Evolutionary conservation across 2,113 vertebrate species (phyloP), one percentile per base, ranked within the genome.

Genomic region (Chlamydotis undulata): DNA sequence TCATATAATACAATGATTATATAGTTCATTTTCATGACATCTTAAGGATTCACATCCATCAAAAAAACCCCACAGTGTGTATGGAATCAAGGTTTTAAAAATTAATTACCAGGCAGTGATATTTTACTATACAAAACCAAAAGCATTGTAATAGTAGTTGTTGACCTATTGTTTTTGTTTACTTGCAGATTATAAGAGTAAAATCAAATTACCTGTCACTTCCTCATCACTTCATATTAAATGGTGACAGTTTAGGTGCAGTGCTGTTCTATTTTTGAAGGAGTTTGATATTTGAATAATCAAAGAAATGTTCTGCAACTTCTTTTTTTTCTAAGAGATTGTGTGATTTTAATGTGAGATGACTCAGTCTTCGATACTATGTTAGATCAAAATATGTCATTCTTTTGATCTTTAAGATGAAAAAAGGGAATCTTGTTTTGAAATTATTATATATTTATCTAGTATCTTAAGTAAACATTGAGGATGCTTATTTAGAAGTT

Each of bases 251-350:
- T 60, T 93, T 73, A 83, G 78, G 45, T 93, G 35, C 49, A 35
- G 28, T 50, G 24, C 43, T 87, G 53, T 69, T 64, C 57, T 88
- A 2, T 50, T 94, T 94, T 63, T 79, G 57, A 93, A 67, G 10
- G 43, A 78, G 14, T 68, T 89, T 94, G 78, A 79, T 93, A 93
- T 43, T 82, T 82, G 56, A 83, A 83, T 90, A 95, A 85, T 94
- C 78, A 94, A 94, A 93, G 65, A 60, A 87, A 82, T 68, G 52
- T 12, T 68, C 19, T 25, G 49, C 53, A 69, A 67, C 79, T 68
- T 53, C 39, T 93, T 84, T 94, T 94, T 35, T 89, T 61, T 69
- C 59, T 81, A 52, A 63, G 60, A 87, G n/a, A 74, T 14, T 73
- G n/a, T 78, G 55, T 89, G 87, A 52, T 82, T 94, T 91, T 84